phyloP scores from a whole-genome alignment of 2,888 invertebrate genomes.

The Pogonocherus hispidulus region DNA sequence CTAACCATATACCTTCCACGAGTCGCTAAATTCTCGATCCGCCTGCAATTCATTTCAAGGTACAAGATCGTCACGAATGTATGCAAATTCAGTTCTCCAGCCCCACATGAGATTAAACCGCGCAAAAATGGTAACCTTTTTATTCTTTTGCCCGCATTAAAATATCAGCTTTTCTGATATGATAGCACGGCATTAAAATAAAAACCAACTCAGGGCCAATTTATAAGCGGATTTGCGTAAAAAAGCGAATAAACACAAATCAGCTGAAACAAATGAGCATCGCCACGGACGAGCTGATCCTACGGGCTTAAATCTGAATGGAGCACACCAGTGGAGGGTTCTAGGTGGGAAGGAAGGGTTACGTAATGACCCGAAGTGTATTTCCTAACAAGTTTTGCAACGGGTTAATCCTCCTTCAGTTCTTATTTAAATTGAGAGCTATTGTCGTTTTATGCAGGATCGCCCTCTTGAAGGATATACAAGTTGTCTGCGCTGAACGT shows the following conservation, averaged over 20 bases:
- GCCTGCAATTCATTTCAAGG: background rate
- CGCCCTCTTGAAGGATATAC: background rate
- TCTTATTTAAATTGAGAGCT: conserved; percentile 3
- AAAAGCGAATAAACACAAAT: conserved; percentile 60
- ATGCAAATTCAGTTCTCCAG: background rate
- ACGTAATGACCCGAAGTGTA: background rate
- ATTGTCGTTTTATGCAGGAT: background rate
- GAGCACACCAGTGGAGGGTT: conserved; percentile 44
- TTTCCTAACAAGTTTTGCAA: conserved; percentile 6
- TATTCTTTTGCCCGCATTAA: conserved; percentile 52
- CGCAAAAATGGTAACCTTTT: conserved; percentile 43
- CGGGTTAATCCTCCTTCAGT: background rate
- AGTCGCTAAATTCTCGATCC: too few relatives aligned
- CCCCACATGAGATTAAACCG: conserved; percentile 32
- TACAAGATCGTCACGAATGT: background rate
- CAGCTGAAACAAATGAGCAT: conserved; percentile 65
- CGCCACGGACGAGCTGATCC: conserved; percentile 59
- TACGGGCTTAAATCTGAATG: conserved; percentile 58
- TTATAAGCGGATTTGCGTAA: conserved; percentile 58
- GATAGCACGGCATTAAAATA: conserved; percentile 53
- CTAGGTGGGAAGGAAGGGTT: conserved; percentile 17
- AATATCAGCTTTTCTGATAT: conserved; percentile 57
- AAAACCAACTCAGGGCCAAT: conserved; percentile 56
- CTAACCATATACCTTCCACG: too few relatives aligned
- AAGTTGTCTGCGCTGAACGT: too few relatives aligned